A percentile compares a stretch with the other conserved stretches of the same genome.
These are phyloP conservation scores for Corythornis cristatus DNA, from an alignment of 2,113 vertebrate species.

Conservation along the genomic window DNA sequence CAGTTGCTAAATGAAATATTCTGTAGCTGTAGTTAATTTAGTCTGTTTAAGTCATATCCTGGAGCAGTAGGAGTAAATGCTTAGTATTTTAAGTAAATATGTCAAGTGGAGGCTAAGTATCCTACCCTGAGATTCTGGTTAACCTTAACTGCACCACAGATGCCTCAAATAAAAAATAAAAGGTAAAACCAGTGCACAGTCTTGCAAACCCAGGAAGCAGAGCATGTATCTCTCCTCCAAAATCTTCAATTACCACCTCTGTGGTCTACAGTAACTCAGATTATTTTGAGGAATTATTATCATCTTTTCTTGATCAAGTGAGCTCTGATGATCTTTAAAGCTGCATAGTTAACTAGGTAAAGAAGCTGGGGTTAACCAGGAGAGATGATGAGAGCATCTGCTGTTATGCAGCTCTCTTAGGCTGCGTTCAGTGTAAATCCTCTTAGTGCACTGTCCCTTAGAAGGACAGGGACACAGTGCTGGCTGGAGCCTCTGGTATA, in stretches of 20 bases:
- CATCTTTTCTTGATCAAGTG: not conserved
- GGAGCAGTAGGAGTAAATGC: not conserved
- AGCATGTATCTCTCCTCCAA: not conserved
- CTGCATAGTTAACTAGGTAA: not conserved
- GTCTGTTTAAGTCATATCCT: not conserved
- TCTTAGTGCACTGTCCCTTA: not conserved
- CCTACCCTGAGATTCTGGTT: not conserved
- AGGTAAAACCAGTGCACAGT: not conserved
- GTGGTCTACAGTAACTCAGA: not conserved
- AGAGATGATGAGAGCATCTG: not conserved
- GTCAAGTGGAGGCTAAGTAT: not conserved
- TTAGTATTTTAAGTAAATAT: not conserved
- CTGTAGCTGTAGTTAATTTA: not conserved
- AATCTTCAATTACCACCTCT: not conserved
- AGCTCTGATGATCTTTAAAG: not conserved
- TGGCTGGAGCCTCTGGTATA: not conserved
- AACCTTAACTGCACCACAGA: not conserved
- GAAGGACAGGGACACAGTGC: not conserved
- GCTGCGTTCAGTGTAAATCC: not conserved
- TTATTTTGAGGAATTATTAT: not conserved
- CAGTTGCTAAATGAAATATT: not conserved
- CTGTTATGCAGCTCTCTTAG: not conserved
- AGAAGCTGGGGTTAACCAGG: not conserved
- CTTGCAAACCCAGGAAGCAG: not conserved
- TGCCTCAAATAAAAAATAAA: not conserved